A percentile compares a stretch with the other conserved stretches of the same genome.
Evolutionary conservation across 1,140 invertebrate genomes (phyloP).

Genomic region (Drosophila yakuba): DNA sequence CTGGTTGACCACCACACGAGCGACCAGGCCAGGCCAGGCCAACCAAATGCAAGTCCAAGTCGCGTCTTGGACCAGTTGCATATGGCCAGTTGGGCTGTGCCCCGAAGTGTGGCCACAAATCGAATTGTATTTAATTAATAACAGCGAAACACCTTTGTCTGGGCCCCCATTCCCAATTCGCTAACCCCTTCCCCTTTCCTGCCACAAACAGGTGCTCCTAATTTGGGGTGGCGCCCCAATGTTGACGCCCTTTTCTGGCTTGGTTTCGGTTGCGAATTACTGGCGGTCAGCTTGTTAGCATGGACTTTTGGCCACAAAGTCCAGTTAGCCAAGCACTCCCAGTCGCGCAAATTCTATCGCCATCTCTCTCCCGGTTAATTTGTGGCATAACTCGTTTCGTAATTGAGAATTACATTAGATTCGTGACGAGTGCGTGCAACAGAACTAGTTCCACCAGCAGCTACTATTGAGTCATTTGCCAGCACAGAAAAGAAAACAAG

Average conservation of each 20-base stretch:
- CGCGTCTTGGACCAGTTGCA: conserved; percentile 30
- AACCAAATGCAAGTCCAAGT: conserved; percentile 7
- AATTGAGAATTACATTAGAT: conserved; percentile 83
- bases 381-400: conserved; percentile 82
- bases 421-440: conserved; percentile 75
- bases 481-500: conserved; percentile 40
- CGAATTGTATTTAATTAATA: conserved; percentile 80
- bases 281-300: conserved; percentile 48
- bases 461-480: conserved; percentile 75
- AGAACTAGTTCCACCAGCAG: conserved; percentile 67
- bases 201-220: conserved; percentile 55
- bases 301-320: conserved; percentile 45
- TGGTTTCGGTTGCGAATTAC: conserved; percentile 5
- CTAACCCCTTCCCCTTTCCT: neutral
- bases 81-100: conserved; percentile 30
- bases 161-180: neutral
- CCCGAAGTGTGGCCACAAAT: conserved; percentile 77
- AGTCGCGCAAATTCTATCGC: conserved; percentile 14
- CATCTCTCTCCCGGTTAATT: conserved; percentile 58
- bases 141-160: conserved; percentile 72
- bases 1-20: conserved; percentile 60
- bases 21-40: conserved; percentile 50
- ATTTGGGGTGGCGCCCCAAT: conserved; percentile 71
- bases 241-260: conserved; percentile 66
- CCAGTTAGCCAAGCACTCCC: conserved; percentile 28